Base-by-base conservation (phyloP, 2,888 invertebrate genomes). In the Tortrix viridana region DNA sequence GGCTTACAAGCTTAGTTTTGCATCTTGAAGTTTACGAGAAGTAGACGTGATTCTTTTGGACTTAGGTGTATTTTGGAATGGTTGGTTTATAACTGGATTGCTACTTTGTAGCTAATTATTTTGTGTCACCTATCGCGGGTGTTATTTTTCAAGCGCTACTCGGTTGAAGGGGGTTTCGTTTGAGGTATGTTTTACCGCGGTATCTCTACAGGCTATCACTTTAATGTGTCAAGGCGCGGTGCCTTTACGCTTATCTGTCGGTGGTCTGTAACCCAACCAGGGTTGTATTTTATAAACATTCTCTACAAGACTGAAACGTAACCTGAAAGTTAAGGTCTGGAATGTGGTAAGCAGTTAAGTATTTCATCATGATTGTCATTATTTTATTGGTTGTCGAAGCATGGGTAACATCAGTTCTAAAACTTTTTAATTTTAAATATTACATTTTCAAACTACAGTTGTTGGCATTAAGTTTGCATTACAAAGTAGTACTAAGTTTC, bases 191-290 rank as follows among this genome's bases (percentile, higher is more conserved):
- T 65, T 50, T 54, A 58, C 57, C 48, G 50, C 69, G 48, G 70
- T 82, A 82, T 84, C 84, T 77, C 70, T 49, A 57, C 65, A 65
- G 70, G 72, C 70, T 84, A 86, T 87, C 85, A 69, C 68, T 63
- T 80, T 79, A 73, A 85, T 85, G 76, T 80, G 81, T 86, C 83
- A 74, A 65, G 81, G 75, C 75, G 74, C 79, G 77, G 84, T 80
- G 79, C 77, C 79, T 77, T 78, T 86, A 82, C 81, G 80, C 72
- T 74, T 72, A 83, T 81, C 81, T 80, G 82, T 84, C 81, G 80
- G 82, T 82, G 79, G 81, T 74, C 71, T 68, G 65, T 67, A n/a
- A n/a, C n/a, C n/a, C n/a, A n/a, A n/a, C n/a, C n/a, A 66, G 70
- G 67, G 72, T 73, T 70, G 48, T 73, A 69, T 67, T 59, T 50